A percentile compares a stretch with the other conserved stretches of the same genome.
Evolutionary conservation across 1,140 invertebrate genomes (phyloP).

Genomic region (Maconellicoccus hirsutus): DNA sequence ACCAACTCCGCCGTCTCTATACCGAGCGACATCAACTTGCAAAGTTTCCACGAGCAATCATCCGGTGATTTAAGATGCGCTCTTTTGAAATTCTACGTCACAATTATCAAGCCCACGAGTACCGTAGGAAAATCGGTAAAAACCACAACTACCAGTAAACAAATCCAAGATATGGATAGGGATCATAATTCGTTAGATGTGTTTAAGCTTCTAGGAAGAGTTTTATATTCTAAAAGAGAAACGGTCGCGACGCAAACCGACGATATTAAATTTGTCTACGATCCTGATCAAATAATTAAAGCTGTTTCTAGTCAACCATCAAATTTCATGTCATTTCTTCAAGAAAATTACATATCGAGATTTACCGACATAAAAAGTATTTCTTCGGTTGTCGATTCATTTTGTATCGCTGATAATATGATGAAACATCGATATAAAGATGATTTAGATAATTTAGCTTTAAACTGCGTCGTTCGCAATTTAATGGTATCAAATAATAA

Average conservation of each 20-base stretch:
- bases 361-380: conserved; percentile 47
- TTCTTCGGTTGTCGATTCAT: conserved; percentile 40
- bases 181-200: conserved; percentile 51
- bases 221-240: conserved; percentile 61
- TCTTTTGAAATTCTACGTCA: conserved; percentile 25
- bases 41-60: conserved; percentile 12
- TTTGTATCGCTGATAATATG: conserved; percentile 50
- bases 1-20: not conserved
- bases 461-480: conserved; percentile 49
- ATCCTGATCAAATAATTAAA: conserved; percentile 49
- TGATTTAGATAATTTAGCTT: conserved; percentile 37
- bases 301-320: conserved; percentile 48
- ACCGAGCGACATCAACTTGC: conserved; percentile 16
- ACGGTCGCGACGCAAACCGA: conserved; percentile 23
- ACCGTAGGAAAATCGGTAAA: not conserved
- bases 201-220: conserved; percentile 59
- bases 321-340: conserved; percentile 51
- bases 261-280: conserved; percentile 40
- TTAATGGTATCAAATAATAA: conserved; percentile 55
- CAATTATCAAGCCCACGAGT: conserved; percentile 22
- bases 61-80: conserved; percentile 24
- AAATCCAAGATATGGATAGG: conserved; percentile 11
- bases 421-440: conserved; percentile 39
- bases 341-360: conserved; percentile 60
- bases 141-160: not conserved